Base-by-base conservation (phyloP, 2,797 vertebrate genomes). In the Pygocentrus nattereri region DNA sequence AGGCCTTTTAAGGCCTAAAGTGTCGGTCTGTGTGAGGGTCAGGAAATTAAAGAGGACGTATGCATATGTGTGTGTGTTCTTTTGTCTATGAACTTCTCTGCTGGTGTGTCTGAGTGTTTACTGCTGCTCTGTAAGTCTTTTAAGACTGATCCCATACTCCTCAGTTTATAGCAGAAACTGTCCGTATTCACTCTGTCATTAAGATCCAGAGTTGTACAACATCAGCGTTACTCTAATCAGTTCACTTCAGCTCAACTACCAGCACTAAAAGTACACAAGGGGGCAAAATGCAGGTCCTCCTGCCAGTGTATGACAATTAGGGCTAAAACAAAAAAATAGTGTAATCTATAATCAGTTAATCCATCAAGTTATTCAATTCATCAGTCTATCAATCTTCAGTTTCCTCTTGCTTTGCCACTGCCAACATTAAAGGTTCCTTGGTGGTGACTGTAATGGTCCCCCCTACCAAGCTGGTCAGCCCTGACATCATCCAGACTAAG, bases 181-280 rank as follows among this genome's bases (percentile, higher is more conserved):
- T 64, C 71, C 74, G 30, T 69, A 64, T 73, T 75, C 56, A 31
- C 67, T 38, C 34, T 82, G 52, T 71, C 25, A 75, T 79, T 79
- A 70, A 74, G 79, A 34, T 13, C 58, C 58, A 58, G 7, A n/a
- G 21, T 54, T 23, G 23, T 10, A 56, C 4, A 18, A 21, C 52
- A 21, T 54, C 52, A 8, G 16, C 19, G 52, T 52, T 54, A 3
- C 18, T 54, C 52, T 3, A 7, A 3, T 56, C 52, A 56, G 52
- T 58, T 58, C n/a, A 58, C 4, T 54, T 58, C 54, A 7, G 52
- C 13, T 56, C 5, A 23, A 58, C 21, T 58, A 10, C 4, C 10
- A 44, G 41, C 1, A 34, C 34, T 2, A 6, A 2, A 34, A 34
- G 34, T 34, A 34, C 6, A 34, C 34, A 34, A 6, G 34, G 8